Conservation (phyloP, 1,140 invertebrate genomes). For the Cydia splendana region DNA sequence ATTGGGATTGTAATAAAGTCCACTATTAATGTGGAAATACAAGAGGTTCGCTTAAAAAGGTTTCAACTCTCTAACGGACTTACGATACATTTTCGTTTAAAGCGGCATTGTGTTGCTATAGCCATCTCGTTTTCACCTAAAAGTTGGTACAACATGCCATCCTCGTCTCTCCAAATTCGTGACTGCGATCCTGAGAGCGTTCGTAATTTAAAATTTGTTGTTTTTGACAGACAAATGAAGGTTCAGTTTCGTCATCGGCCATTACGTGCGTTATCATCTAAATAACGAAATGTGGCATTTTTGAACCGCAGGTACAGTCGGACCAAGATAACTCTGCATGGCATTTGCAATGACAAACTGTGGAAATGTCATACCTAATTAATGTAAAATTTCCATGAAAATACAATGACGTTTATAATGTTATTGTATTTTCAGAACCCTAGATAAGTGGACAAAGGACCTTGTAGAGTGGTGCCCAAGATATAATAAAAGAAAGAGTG, state of each 20-base stretch:
- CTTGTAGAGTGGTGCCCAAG: no score
- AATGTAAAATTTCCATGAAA: no score
- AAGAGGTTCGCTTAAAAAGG: neutral
- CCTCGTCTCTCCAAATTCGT: conserved; percentile 58
- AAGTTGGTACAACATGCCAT: conserved; percentile 36
- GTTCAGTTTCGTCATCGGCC: conserved; percentile 33
- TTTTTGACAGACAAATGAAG: conserved; percentile 48
- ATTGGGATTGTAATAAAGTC: neutral
- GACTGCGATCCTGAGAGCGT: conserved; percentile 55
- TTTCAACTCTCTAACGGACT: neutral
- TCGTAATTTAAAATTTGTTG: conserved; percentile 49
- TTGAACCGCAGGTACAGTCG: no score
- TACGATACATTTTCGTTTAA: neutral
- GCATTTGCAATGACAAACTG: no score
- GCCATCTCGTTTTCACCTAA: conserved; percentile 38
- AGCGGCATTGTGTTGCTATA: neutral
- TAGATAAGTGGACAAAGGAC: no score
- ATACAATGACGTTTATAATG: no score
- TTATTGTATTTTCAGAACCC: no score
- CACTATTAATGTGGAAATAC: neutral
- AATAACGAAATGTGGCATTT: neutral
- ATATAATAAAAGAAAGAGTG: no score
- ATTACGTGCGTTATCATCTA: conserved; percentile 4
- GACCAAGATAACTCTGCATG: no score
- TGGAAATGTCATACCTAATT: no score